These are phyloP conservation scores for Romanomermis culicivorax DNA, from an alignment of 2,888 invertebrate species.

Conservation along the genomic window DNA sequence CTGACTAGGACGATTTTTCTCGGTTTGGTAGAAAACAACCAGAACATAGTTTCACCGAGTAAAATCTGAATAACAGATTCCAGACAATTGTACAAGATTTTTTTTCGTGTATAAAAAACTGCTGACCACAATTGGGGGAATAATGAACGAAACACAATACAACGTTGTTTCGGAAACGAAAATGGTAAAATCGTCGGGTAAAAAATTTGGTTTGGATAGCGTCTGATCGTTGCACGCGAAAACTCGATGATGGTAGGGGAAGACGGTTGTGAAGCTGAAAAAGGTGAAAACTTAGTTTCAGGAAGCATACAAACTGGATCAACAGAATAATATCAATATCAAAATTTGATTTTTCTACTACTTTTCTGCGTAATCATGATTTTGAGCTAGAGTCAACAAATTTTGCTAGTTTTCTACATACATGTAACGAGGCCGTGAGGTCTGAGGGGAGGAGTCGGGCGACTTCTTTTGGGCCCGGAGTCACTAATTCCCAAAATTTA, in stretches of 20 bases:
- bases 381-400: no score
- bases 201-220: constrained; percentile 26
- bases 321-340: no score
- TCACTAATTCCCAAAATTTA: no score
- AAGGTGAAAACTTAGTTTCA: not conserved
- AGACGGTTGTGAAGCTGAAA: constrained; percentile 25
- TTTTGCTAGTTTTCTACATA: no score
- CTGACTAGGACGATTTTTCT: constrained; percentile 31
- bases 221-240: constrained; percentile 26
- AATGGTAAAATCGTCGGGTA: constrained; percentile 26
- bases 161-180: constrained; percentile 25
- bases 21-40: constrained; percentile 31
- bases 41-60: constrained; percentile 32
- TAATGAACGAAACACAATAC: constrained; percentile 23
- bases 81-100: no score
- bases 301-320: no score
- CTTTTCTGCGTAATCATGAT: no score
- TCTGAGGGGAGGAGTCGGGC: no score
- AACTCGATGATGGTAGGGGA: constrained; percentile 27
- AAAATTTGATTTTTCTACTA: no score
- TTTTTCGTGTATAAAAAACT: no score
- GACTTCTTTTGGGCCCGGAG: no score
- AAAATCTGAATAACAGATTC: constrained; percentile 26
- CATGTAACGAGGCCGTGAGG: no score
- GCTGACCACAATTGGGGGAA: constrained; percentile 25